Evolutionary conservation across 2,888 invertebrate genomes (phyloP).

Genomic region (Phrixothrix hirtus): DNA sequence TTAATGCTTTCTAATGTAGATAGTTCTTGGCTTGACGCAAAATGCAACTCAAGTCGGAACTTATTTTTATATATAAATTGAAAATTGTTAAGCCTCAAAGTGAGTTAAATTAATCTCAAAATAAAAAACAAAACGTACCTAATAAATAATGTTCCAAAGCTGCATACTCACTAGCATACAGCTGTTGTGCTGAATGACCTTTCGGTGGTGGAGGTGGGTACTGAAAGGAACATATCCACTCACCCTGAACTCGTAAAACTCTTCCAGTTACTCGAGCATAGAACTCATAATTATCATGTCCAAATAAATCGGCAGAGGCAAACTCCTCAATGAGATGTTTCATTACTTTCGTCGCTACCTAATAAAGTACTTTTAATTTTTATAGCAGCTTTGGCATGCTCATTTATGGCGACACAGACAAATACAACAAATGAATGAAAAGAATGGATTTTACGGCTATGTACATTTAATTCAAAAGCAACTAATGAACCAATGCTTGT

Average conservation of each 20-base stretch:
- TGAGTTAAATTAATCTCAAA: too few relatives aligned
- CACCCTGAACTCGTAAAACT: slow-evolving; percentile 89
- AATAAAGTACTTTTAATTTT: slow-evolving; percentile 7
- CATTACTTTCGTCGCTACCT: slow-evolving; percentile 95
- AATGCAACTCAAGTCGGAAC: too few relatives aligned
- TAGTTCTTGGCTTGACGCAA: too few relatives aligned
- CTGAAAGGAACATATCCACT: slow-evolving; percentile 94
- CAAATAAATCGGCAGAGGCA: slow-evolving; percentile 93
- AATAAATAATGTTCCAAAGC: slow-evolving; percentile 54
- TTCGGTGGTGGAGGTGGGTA: slow-evolving; percentile 79
- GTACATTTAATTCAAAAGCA: too few relatives aligned
- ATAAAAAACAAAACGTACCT: slow-evolving; percentile 43
- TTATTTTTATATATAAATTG: background rate
- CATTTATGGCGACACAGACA: too few relatives aligned
- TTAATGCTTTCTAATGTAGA: too few relatives aligned
- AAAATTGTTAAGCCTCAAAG: background rate
- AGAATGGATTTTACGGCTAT: too few relatives aligned
- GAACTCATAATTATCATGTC: slow-evolving; percentile 91
- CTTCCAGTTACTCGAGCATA: slow-evolving; percentile 93
- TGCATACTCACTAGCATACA: slow-evolving; percentile 66
- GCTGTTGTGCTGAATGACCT: slow-evolving; percentile 64
- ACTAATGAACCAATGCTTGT: too few relatives aligned
- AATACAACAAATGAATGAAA: too few relatives aligned
- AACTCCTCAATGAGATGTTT: slow-evolving; percentile 97
- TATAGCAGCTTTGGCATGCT: too few relatives aligned